A percentile compares a stretch with the other conserved stretches of the same genome.
Conservation (phyloP, 2,888 invertebrate species). For the Oasisia sp. region DNA sequence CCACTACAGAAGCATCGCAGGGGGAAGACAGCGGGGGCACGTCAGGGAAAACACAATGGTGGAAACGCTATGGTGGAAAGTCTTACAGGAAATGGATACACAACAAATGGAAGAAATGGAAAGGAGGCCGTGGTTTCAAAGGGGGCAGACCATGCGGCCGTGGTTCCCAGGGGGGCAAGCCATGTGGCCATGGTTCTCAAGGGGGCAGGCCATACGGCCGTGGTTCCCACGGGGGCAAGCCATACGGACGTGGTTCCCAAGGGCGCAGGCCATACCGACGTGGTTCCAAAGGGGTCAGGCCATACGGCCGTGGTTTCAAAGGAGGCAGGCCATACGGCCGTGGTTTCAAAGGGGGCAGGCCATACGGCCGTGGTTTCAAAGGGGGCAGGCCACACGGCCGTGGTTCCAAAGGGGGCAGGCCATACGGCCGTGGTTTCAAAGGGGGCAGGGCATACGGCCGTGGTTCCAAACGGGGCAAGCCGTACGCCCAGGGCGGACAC, state of each 20-base stretch:
- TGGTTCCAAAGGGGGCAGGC: neutral
- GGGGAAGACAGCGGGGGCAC: no score
- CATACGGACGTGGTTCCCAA: no score
- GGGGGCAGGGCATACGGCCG: neutral
- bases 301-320: neutral
- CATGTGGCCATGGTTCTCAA: no score
- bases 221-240: no score
- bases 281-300: no score
- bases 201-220: no score
- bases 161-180: no score
- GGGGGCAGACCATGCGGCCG: no score
- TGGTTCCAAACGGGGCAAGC: neutral
- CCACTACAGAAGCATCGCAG: no score
- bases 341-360: neutral
- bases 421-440: neutral
- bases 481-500: no score
- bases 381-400: neutral
- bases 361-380: neutral
- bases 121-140: no score
- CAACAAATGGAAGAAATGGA: neutral
- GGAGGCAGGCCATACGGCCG: neutral
- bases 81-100: neutral
- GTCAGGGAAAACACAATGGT: no score
- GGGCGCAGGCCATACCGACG: neutral
- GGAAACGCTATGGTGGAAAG: neutral